phyloP scores from a whole-genome alignment of 2,797 vertebrate genomes.

The Eremophila alpestris region DNA sequence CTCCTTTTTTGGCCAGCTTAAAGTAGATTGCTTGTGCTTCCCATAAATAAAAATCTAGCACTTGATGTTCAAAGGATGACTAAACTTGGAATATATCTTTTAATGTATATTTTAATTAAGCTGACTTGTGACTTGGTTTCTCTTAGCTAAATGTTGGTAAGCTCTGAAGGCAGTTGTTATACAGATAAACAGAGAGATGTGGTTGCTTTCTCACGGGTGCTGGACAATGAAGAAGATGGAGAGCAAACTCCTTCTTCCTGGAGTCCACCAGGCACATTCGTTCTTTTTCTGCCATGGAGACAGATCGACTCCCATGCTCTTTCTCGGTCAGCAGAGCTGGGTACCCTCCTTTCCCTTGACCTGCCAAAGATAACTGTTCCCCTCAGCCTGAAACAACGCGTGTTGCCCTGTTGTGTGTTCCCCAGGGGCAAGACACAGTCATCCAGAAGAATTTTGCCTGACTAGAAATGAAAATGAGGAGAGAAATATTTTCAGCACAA shows the following conservation, averaged over 20 bases:
- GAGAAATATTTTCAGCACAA: conserved; percentile 25
- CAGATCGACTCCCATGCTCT: not conserved
- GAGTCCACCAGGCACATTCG: not conserved
- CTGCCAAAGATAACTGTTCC: not conserved
- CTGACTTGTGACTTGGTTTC: not conserved
- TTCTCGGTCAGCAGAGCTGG: not conserved
- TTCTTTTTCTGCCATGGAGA: not conserved
- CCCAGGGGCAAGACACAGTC: not conserved
- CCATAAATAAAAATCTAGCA: conserved; percentile 6
- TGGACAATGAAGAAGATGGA: not conserved
- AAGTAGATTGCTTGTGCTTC: not conserved
- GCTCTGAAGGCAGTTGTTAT: not conserved
- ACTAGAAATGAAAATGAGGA: conserved; percentile 26
- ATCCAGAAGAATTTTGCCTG: conserved; percentile 32
- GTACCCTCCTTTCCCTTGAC: not conserved
- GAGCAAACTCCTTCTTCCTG: not conserved
- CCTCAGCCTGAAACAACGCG: not conserved
- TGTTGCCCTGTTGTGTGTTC: not conserved
- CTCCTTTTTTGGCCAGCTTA: conserved; percentile 24
- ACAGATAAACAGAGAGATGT: not conserved
- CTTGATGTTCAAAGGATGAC: not conserved
- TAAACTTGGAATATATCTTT: not conserved
- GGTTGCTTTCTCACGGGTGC: not conserved
- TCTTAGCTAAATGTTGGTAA: not conserved
- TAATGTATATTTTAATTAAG: not conserved